phyloP scores from a whole-genome alignment of 1,140 invertebrate species.

The Archivesica marissinica region DNA sequence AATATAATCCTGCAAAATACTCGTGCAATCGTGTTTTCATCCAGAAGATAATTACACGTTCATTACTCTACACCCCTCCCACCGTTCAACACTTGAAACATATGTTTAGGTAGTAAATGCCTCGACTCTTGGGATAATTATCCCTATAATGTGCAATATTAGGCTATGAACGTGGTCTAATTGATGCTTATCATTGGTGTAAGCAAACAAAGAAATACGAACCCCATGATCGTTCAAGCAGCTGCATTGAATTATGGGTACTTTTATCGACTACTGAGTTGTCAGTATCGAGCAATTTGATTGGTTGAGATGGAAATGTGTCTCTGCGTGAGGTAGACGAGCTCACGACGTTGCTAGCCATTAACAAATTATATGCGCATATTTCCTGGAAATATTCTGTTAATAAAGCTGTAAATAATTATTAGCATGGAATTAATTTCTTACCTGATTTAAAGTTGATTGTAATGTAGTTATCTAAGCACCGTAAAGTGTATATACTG shows the following conservation, averaged over 20 bases:
- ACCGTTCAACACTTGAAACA: slow-evolving; percentile 60
- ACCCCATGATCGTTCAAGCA: slow-evolving; percentile 55
- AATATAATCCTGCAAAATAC: slow-evolving; percentile 38
- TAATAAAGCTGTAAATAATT: slow-evolving; percentile 19
- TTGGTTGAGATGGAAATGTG: slow-evolving; percentile 43
- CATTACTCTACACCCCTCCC: slow-evolving; percentile 55
- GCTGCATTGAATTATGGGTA: slow-evolving; percentile 62
- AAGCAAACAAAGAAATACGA: slow-evolving; percentile 65
- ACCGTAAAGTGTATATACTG: no score
- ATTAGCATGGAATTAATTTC: neutral
- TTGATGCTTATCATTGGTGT: slow-evolving; percentile 58
- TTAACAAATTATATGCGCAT: slow-evolving; percentile 26
- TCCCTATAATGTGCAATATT: slow-evolving; percentile 62
- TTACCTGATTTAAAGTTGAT: slow-evolving; percentile 26
- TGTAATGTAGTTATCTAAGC: neutral
- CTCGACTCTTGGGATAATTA: slow-evolving; percentile 55
- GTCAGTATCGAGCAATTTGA: slow-evolving; percentile 47
- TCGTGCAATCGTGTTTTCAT: slow-evolving; percentile 59
- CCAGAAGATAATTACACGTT: slow-evolving; percentile 53
- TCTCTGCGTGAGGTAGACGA: slow-evolving; percentile 56
- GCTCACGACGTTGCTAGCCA: neutral
- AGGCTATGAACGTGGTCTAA: slow-evolving; percentile 60
- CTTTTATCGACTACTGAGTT: slow-evolving; percentile 52
- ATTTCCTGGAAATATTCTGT: neutral
- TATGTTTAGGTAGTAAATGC: slow-evolving; percentile 65